Evolutionary conservation across 2,888 invertebrate species (phyloP).

Genomic region (Diadegma fenestrale): DNA sequence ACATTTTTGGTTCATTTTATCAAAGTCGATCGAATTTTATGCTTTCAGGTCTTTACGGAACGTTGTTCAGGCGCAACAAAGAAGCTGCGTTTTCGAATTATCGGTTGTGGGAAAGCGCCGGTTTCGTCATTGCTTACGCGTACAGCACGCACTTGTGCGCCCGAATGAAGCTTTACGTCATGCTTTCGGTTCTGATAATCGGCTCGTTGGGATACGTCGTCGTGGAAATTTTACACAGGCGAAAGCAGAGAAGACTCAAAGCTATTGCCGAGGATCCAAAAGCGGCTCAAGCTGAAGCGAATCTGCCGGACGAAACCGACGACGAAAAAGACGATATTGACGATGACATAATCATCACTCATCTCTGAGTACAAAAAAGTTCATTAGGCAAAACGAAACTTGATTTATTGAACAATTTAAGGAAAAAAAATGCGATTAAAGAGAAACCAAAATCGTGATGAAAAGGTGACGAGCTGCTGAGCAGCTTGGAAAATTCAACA

Average conservation of each 20-base stretch:
- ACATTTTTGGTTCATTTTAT: background rate
- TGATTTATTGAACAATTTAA: slow-evolving; percentile 13
- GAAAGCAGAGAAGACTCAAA: slow-evolving; percentile 91
- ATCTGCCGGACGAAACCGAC: slow-evolving; percentile 91
- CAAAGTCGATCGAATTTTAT: background rate
- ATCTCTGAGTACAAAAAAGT: slow-evolving; percentile 86
- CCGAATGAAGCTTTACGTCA: slow-evolving; percentile 93
- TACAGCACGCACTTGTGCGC: slow-evolving; percentile 95
- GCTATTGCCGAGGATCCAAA: slow-evolving; percentile 90
- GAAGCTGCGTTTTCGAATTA: slow-evolving; percentile 97
- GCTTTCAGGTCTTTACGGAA: slow-evolving; percentile 92
- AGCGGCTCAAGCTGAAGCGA: slow-evolving; percentile 88
- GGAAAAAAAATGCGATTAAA: background rate
- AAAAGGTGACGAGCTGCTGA: slow-evolving; percentile 11
- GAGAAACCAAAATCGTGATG: slow-evolving; percentile 26
- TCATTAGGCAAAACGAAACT: slow-evolving; percentile 25
- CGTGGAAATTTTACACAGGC: slow-evolving; percentile 93
- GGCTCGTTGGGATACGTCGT: slow-evolving; percentile 92
- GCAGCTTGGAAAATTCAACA: slow-evolving; percentile 6
- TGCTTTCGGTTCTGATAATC: slow-evolving; percentile 90
- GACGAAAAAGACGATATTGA: slow-evolving; percentile 95
- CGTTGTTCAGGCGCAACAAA: slow-evolving; percentile 94
- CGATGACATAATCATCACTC: slow-evolving; percentile 95
- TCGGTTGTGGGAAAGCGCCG: slow-evolving; percentile 95
- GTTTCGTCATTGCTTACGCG: slow-evolving; percentile 95